Evolutionary conservation across 2,797 vertebrate genomes (phyloP).

Genomic region (Sebastes paucispinis): DNA sequence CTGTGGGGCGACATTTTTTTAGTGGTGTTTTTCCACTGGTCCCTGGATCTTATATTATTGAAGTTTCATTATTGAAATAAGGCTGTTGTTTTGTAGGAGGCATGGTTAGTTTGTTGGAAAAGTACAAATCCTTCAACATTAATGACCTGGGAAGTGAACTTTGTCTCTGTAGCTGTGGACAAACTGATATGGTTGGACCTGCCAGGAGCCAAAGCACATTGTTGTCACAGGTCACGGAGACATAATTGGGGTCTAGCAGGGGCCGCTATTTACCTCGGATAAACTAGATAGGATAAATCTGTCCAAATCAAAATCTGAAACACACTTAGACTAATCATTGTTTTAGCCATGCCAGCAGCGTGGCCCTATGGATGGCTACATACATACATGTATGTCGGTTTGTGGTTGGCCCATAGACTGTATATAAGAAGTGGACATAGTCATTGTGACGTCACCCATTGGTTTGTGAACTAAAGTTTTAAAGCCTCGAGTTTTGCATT

Average conservation of each 20-base stretch:
- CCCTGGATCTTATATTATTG: conserved; percentile 27
- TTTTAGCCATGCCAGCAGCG: background rate
- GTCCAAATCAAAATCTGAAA: background rate
- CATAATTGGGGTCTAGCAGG: background rate
- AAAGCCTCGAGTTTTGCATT: too few species aligned
- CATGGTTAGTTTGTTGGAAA: background rate
- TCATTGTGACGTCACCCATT: too few species aligned
- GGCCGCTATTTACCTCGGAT: background rate
- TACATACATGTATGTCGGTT: too few species aligned
- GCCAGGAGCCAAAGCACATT: background rate
- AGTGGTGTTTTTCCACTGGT: background rate
- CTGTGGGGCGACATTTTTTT: background rate
- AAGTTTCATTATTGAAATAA: conserved; percentile 17
- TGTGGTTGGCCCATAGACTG: too few species aligned
- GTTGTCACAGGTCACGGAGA: conserved; percentile 15
- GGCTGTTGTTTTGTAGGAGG: conserved; percentile 5
- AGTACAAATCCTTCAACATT: background rate
- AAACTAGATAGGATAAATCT: background rate
- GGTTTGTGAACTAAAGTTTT: too few species aligned
- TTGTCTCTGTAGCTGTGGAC: conserved; percentile 4
- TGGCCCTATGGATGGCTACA: too few species aligned
- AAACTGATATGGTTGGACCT: background rate
- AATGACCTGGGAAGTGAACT: conserved; percentile 7
- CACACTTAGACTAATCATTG: background rate
- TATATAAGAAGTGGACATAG: too few species aligned